Base-by-base conservation (phyloP, 2,797 vertebrate species). In the Apogon talboti region DNA sequence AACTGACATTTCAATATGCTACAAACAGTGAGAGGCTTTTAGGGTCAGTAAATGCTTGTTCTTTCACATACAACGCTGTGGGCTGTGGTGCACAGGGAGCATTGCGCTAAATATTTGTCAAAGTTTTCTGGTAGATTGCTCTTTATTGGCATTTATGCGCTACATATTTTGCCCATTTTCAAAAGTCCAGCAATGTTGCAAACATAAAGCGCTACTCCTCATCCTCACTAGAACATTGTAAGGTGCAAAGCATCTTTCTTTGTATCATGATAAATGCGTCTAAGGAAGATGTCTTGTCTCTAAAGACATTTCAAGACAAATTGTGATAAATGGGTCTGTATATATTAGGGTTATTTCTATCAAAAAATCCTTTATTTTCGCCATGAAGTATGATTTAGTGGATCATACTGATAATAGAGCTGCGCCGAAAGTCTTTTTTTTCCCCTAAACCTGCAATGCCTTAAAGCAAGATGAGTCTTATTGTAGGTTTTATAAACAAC, bases 401-500 rank as follows among this genome's bases (percentile, higher is more conserved):
- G 72, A 49, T 72, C 4, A 40, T 33, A 47, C 54, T 48, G 46
- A 66, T 47, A 55, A 46, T 43, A 33, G 69, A 78, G 66, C 66
- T 57, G 41, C 71, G 82, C 76, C 86, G 37, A 75, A 74, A 81
- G 72, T 61, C 44, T 45, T 66, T 69, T 24, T 5, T 24, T 5
- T 5, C 21, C 21, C 21, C 21, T 24, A 24, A 24, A 24, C 70
- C 69, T 78, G 65, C 37, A 28, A 33, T 45, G 76, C 62, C 82
- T 78, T 11, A 14, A 82, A 75, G 85, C 76, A 11, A 74, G 58
- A 74, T 52, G 59, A 83, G 33, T 72, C 44, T 72, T 53, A 69
- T 70, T 80, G 64, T 81, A 82, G 84, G 65, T 85, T 84, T 84
- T 82, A 72, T 69, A 73, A 72, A 65, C 66, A 48, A 33, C 56